These are phyloP conservation scores for Recurvirostra avosetta DNA, from an alignment of 2,113 vertebrate genomes.

Conservation along the genomic window DNA sequence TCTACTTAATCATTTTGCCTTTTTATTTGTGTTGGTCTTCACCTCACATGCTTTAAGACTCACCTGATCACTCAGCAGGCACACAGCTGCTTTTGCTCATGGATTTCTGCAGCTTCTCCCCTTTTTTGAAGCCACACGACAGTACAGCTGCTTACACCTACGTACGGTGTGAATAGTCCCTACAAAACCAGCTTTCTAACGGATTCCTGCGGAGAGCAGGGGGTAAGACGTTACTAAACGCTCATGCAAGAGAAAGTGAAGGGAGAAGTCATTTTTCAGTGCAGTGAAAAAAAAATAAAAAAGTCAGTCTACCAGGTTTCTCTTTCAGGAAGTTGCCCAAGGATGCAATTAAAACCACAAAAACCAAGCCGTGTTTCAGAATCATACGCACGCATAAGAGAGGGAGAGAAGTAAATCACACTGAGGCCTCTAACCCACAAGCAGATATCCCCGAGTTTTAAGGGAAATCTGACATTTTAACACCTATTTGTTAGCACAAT, in stretches of 20 bases:
- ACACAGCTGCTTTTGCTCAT: background rate
- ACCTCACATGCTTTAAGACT: background rate
- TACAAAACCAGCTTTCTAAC: background rate
- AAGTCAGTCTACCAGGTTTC: background rate
- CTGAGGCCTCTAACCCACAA: background rate
- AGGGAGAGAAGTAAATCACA: background rate
- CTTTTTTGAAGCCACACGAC: accelerated
- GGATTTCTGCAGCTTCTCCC: background rate
- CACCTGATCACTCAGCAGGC: background rate
- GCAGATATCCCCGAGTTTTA: background rate
- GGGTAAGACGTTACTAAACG: background rate
- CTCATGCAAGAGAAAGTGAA: background rate
- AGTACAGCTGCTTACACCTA: background rate
- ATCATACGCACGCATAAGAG: background rate
- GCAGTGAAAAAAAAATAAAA: background rate
- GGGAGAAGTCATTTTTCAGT: background rate
- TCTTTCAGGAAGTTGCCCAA: slow-evolving; percentile 35
- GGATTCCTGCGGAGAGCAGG: background rate
- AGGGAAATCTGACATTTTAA: background rate
- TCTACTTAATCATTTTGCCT: background rate
- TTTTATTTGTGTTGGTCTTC: background rate
- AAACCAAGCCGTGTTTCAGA: background rate
- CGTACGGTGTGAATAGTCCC: accelerated
- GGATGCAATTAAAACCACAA: slow-evolving; percentile 11
- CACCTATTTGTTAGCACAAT: background rate